Base-by-base conservation (phyloP, 2,888 invertebrate species). In the Leptarthrus brevirostris region DNA sequence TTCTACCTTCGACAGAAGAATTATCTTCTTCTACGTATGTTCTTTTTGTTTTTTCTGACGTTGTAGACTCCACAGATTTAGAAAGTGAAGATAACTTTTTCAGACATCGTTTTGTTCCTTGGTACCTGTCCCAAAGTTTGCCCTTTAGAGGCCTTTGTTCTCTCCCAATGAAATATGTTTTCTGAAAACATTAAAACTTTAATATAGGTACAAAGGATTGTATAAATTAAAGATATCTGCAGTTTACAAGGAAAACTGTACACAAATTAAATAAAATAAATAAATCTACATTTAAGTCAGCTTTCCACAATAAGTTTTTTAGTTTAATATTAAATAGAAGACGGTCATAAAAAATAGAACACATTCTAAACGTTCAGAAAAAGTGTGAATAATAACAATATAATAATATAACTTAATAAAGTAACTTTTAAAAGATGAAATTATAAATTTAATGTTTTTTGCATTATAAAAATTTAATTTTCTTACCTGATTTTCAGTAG, bases 401-500 rank as follows among this genome's bases (percentile, higher is more conserved):
- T 3, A 34, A 16, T 36, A 4, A 1, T 1, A 6, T 58, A 18
- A 0, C 24, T 12, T 1, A 10, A 1, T 14, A 10, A 0, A 24
- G 12, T 3, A n/a, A 12, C 44, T 64, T 64, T 64, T 40, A 40
- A 40, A 64, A n/a, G 14, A 10, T 5, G 44, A 3, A 44, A 64
- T 40, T n/a, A 44, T 64, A 22, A 44, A 10, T 18, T 44, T 44
- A 44, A 64, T 18, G 10, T 44, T 64, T 44, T 64, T 64, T 1
- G 3, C 12, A 14, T 64, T 64, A 1, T 22, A 14, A 44, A 0
- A 10, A n/a, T n/a, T n/a, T n/a, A n/a, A n/a, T n/a, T n/a, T n/a
- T n/a, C n/a, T n/a, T n/a, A 76, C 72, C 73, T 73, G 2, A 44
- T 64, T 22, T 74, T 77, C 75, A 12, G 61, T 76, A 10, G 76